A percentile compares a stretch with the other conserved stretches of the same genome.
Evolutionary conservation across 2,888 invertebrate species (phyloP).

Genomic region (Orchesellides sinensis): DNA sequence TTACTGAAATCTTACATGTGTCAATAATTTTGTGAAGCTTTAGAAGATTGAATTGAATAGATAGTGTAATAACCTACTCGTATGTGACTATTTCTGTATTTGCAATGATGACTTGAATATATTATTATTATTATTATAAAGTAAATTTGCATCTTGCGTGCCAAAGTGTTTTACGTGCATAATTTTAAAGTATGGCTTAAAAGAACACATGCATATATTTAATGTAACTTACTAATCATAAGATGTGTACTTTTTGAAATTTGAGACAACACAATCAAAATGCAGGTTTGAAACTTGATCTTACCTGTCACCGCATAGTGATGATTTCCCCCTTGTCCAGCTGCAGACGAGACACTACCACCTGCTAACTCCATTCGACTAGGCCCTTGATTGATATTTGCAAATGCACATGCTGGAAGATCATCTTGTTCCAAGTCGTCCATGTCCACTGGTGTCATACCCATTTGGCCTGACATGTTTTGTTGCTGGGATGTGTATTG

Average conservation of each 20-base stretch:
- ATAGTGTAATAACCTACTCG: no score
- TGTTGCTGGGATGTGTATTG: constrained; percentile 54
- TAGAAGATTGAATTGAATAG: no score
- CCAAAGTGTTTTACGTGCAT: no score
- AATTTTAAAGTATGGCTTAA: neutral
- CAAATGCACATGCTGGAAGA: constrained; percentile 71
- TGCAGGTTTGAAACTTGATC: neutral
- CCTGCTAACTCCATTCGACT: constrained; percentile 61
- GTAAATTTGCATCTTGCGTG: no score
- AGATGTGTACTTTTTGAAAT: no score
- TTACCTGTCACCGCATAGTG: constrained; percentile 61
- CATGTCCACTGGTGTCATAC: constrained; percentile 52
- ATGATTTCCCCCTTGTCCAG: constrained; percentile 42
- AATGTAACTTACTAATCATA: neutral
- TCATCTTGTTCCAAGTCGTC: constrained; percentile 67
- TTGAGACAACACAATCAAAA: neutral
- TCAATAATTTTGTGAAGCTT: no score
- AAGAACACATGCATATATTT: neutral
- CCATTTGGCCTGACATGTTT: constrained; percentile 32
- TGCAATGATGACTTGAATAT: no score
- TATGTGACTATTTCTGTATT: no score
- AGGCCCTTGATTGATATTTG: constrained; percentile 33
- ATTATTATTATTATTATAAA: no score
- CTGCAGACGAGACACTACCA: constrained; percentile 23
- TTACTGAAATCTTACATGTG: no score